Conservation (phyloP, 2,113 vertebrate genomes). For the Osmerus mordax region DNA sequence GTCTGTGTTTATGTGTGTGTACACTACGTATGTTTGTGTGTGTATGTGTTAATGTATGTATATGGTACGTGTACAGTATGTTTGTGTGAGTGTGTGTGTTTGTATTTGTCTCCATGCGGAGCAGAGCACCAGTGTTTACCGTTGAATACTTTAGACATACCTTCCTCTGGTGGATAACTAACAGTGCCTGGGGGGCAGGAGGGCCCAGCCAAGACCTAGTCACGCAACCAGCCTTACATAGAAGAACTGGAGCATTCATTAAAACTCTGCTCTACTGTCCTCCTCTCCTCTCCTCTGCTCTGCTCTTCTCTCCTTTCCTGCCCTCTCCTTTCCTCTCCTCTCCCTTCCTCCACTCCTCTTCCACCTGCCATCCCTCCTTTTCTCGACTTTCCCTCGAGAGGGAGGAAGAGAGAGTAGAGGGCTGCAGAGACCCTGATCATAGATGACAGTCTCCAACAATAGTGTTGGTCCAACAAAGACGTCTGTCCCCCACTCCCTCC, state of each 20-base stretch:
- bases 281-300: background rate
- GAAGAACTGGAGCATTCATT: conserved; percentile 53
- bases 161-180: conserved; percentile 68
- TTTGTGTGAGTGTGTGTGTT: background rate
- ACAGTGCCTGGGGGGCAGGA: conserved; percentile 50
- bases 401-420: background rate
- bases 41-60: background rate
- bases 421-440: conserved; percentile 59
- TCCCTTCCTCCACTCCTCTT: conserved; percentile 23
- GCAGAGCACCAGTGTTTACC: conserved; percentile 55
- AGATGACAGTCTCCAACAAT: conserved; percentile 67
- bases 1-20: background rate
- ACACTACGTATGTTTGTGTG: background rate
- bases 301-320: background rate
- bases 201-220: conserved; percentile 65
- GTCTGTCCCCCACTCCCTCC: conserved; percentile 41
- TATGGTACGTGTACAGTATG: background rate
- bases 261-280: conserved; percentile 11
- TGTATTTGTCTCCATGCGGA: background rate
- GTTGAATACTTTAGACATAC: conserved; percentile 67
- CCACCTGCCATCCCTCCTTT: conserved; percentile 56
- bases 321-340: conserved; percentile 8
- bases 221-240: conserved; percentile 63
- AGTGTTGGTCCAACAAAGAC: conserved; percentile 72
- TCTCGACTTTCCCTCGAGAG: conserved; percentile 46